A percentile compares a stretch with the other conserved stretches of the same genome.
Conservation (phyloP, 23 tunicate species). For the Trididemnum miniatum region DNA sequence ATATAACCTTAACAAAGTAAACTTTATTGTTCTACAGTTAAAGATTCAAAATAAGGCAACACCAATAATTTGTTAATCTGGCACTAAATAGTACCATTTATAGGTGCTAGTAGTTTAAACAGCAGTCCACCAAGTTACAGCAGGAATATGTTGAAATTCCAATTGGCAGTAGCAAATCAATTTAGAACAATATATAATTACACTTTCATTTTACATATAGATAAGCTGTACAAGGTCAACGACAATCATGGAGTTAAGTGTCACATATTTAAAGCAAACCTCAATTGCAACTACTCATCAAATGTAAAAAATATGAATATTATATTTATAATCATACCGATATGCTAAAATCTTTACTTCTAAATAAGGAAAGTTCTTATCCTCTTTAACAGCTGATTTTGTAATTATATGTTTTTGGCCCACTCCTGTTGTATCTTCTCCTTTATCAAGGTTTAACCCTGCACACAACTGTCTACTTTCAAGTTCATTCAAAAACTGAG, state of each 20-base stretch:
- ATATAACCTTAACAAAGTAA: too few species aligned
- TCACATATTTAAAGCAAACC: background rate
- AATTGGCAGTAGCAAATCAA: background rate
- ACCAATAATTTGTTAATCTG: background rate
- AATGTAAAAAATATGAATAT: background rate
- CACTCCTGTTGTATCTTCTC: background rate
- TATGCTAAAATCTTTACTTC: background rate
- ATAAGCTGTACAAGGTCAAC: background rate
- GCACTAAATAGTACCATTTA: background rate
- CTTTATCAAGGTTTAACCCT: background rate
- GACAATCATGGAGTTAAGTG: background rate
- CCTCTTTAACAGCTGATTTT: background rate
- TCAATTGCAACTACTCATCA: background rate
- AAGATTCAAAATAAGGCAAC: background rate
- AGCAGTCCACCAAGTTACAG: background rate
- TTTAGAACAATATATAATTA: background rate
- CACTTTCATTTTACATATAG: background rate
- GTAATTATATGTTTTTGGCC: background rate
- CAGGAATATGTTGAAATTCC: background rate
- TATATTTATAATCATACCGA: background rate
- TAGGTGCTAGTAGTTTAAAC: background rate
- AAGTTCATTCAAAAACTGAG: constrained; percentile 6
- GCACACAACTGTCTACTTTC: background rate
- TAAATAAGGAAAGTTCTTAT: background rate
- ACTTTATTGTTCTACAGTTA: background rate